Evolutionary conservation across 2,797 vertebrate genomes (phyloP), one percentile per base, ranked within the genome.

Genomic region (Gila robusta): DNA sequence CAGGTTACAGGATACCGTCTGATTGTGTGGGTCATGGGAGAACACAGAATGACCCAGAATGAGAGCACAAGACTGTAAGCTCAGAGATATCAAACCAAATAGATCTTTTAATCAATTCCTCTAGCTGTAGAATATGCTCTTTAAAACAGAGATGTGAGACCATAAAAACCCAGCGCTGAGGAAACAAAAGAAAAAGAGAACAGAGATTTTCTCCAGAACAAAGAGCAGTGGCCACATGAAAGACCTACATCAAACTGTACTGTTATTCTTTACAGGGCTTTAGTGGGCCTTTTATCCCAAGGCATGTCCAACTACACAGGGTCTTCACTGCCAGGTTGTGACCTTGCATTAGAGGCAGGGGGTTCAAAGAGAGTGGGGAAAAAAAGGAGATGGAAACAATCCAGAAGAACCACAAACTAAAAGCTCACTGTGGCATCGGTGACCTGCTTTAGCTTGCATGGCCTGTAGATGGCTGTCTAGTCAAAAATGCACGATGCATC

Each of bases 221-320:
- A 89, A 91, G 90, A 79, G 83, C 44, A 1, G 79, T 87, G 83
- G 77, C 79, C 66, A 89, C 88, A 91, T 91, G 89, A 92, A 91
- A 92, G 89, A 52, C 70, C 52, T 70, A 88, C 90, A 90, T 91
- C 88, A 91, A 91, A 90, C 86, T 90, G 83, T 77, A 76, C 81
- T 86, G 81, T 78, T 88, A 83, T 87, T 88, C 87, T 85, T 86
- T 83, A 81, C 82, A 78, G 64, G 76, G 81, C 87, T 89, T 86
- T 79, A 87, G 82, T 86, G 44, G 79, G 85, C 79, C 88, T 92
- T 93, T 91, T 86, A 92, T 92, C 90, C 82, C 52, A 44, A 80
- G 83, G 82, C 86, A 88, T 76, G 89, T 90, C 86, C 88, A 86
- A 89, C 89, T 76, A 85, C 82, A 83, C 84, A 80, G 81, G 85